Conservation (phyloP, 2,888 invertebrate genomes). For the Metalampra italica region DNA sequence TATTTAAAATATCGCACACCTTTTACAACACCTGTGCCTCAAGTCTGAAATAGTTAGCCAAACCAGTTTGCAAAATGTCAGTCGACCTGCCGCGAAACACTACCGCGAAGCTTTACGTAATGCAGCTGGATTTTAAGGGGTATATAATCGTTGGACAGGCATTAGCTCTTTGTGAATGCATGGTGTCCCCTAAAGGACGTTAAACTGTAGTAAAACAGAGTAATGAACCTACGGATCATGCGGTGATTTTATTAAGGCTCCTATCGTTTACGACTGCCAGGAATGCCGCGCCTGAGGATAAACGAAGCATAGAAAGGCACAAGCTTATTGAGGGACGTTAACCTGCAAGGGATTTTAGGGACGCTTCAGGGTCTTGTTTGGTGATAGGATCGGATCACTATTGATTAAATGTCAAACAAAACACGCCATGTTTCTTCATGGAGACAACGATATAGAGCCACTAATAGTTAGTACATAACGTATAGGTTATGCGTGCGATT, state of each 20-base stretch:
- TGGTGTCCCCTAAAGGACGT: slow-evolving; percentile 19
- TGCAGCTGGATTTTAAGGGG: slow-evolving; percentile 28
- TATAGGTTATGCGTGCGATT: slow-evolving; percentile 2
- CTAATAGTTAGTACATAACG: not conserved
- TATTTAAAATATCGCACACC: slow-evolving; percentile 17
- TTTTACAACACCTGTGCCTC: slow-evolving; percentile 31
- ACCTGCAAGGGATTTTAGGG: slow-evolving; percentile 13
- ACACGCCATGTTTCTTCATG: not conserved
- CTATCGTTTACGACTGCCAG: slow-evolving; percentile 32
- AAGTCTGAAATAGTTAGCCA: slow-evolving; percentile 30
- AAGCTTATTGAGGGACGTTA: slow-evolving; percentile 22
- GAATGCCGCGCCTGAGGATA: slow-evolving; percentile 28
- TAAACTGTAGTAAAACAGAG: slow-evolving; percentile 29
- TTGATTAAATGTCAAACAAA: not conserved
- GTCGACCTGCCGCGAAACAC: slow-evolving; percentile 33
- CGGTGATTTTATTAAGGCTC: slow-evolving; percentile 37
- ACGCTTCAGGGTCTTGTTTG: slow-evolving; percentile 9
- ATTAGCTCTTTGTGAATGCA: slow-evolving; percentile 19
- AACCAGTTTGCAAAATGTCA: slow-evolving; percentile 55
- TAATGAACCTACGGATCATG: slow-evolving; percentile 31
- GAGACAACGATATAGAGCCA: slow-evolving; percentile 3
- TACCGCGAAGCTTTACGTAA: slow-evolving; percentile 34
- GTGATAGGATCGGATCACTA: not conserved
- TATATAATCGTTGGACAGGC: slow-evolving; percentile 27
- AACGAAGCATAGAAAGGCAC: slow-evolving; percentile 29